phyloP scores from a whole-genome alignment of 2,888 invertebrate genomes.

The Acanthosepion esculentum region DNA sequence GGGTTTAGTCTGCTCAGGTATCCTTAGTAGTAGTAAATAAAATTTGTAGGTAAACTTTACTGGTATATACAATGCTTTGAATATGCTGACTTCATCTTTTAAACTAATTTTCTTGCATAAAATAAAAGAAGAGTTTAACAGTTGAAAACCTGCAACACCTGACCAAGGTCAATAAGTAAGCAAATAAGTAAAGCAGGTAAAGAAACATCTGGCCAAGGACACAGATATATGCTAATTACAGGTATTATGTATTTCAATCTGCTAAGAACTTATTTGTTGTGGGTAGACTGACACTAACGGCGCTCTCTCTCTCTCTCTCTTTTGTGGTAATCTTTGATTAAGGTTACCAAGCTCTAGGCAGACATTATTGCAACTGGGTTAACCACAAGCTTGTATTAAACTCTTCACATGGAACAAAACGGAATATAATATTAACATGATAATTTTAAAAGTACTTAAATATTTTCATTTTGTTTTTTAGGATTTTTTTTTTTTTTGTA shows the following conservation, averaged over 20 bases:
- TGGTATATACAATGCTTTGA: too few relatives aligned
- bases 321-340: background rate
- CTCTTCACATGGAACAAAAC: fast-evolving
- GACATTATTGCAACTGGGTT: background rate
- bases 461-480: too few relatives aligned
- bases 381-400: background rate
- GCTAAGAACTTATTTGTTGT: background rate
- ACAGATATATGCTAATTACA: constrained; percentile 20
- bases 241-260: background rate
- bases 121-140: too few relatives aligned
- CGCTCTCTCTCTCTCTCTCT: background rate
- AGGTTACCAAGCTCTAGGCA: background rate
- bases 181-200: background rate
- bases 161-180: background rate
- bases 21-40: too few relatives aligned
- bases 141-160: background rate
- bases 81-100: too few relatives aligned
- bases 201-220: background rate
- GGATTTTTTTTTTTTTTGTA: too few relatives aligned
- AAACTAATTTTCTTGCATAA: too few relatives aligned
- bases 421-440: too few relatives aligned
- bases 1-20: too few relatives aligned
- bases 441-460: too few relatives aligned
- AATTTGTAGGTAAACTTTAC: too few relatives aligned
- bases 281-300: background rate